A percentile compares a stretch with the other conserved stretches of the same genome.
phyloP scores from a whole-genome alignment of 2,888 invertebrate species.

The Bombyx huttoni region DNA sequence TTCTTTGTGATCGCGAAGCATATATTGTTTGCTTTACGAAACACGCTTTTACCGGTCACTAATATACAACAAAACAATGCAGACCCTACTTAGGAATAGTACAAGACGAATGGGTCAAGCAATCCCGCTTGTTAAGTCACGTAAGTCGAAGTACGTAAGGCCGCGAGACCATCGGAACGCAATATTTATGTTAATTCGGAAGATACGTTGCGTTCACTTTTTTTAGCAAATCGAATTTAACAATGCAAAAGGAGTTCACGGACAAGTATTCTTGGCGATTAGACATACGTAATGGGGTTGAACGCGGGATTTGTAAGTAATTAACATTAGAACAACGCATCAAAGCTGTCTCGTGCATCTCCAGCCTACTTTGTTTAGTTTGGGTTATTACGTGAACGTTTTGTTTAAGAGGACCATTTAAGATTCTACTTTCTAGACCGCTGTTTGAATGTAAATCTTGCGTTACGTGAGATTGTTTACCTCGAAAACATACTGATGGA shows the following conservation, averaged over 20 bases:
- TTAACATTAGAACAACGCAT: conserved; percentile 12
- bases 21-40: conserved; percentile 5
- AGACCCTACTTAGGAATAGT: not conserved
- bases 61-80: conserved; percentile 5
- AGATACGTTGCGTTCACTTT: conserved; percentile 26
- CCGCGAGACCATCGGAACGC: conserved; percentile 17
- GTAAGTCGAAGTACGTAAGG: conserved; percentile 13
- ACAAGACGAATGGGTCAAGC: conserved; percentile 1
- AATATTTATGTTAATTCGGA: conserved; percentile 37
- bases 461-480: conserved; percentile 28
- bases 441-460: conserved; percentile 41
- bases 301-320: conserved; percentile 13
- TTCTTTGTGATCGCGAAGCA: not conserved
- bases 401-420: conserved; percentile 10
- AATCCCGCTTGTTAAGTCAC: not conserved
- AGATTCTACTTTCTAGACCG: conserved; percentile 37
- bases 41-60: conserved; percentile 3
- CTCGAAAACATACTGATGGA: conserved; percentile 5
- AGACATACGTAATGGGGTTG: conserved; percentile 15
- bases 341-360: not conserved
- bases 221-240: conserved; percentile 27
- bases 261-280: conserved; percentile 17
- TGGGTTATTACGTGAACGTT: conserved; percentile 21
- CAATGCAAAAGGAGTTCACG: conserved; percentile 27
- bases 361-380: conserved; percentile 5